These are phyloP conservation scores for Colinus virginianus DNA, from an alignment of 2,113 vertebrate genomes.

Conservation along the genomic window DNA sequence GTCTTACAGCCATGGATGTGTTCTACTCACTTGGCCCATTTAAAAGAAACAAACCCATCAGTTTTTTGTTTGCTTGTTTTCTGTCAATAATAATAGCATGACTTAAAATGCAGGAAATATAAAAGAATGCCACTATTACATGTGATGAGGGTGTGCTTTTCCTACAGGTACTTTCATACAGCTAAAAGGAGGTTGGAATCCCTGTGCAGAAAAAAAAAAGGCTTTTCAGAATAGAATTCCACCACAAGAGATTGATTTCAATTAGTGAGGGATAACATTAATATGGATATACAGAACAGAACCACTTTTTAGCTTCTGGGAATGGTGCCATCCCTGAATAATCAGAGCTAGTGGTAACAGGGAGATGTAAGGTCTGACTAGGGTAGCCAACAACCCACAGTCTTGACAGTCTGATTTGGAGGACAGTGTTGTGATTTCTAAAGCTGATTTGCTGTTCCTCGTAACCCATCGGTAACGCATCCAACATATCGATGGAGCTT, in stretches of 20 bases:
- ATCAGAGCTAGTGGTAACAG: background rate
- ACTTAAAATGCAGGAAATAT: background rate
- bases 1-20: background rate
- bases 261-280: background rate
- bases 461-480: background rate
- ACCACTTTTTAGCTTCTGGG: slow-evolving; percentile 40
- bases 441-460: slow-evolving; percentile 4
- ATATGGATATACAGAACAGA: slow-evolving; percentile 23
- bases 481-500: background rate
- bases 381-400: background rate
- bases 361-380: background rate
- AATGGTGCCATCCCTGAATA: slow-evolving; percentile 19
- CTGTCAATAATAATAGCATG: background rate
- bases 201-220: too few relatives aligned
- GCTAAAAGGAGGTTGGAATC: background rate
- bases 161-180: background rate
- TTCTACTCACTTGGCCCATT: background rate
- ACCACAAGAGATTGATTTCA: background rate
- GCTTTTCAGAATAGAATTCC: background rate
- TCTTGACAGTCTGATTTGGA: slow-evolving; percentile 21
- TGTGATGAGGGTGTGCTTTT: background rate
- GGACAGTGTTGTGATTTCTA: slow-evolving; percentile 7
- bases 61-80: background rate
- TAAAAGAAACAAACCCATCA: background rate
- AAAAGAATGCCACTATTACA: background rate